Evolutionary conservation across 2,888 invertebrate species (phyloP).

Genomic region (Parasteatoda lunata): DNA sequence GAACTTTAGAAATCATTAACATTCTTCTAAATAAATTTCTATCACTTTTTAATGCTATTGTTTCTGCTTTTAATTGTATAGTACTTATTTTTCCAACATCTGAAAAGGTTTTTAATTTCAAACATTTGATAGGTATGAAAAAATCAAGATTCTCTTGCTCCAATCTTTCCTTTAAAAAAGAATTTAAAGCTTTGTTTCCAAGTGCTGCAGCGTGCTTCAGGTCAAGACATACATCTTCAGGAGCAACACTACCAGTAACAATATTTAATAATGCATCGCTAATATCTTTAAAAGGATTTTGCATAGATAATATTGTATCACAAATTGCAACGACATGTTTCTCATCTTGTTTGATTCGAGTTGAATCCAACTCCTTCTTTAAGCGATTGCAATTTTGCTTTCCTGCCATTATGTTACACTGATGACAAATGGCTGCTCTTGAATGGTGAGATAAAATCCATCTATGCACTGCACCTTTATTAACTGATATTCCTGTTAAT

Average conservation of each 20-base stretch:
- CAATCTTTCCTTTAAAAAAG: conserved; percentile 1
- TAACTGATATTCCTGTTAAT: neutral
- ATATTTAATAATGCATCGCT: neutral
- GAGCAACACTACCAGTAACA: neutral
- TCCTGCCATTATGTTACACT: neutral
- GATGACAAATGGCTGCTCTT: neutral
- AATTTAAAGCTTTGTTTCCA: neutral
- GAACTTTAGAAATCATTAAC: neutral
- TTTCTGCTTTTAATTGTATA: neutral
- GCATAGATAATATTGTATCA: neutral
- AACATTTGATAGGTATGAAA: conserved; percentile 1
- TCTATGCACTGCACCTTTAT: conserved; percentile 8
- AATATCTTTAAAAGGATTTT: neutral
- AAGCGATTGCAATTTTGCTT: neutral
- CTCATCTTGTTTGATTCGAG: neutral
- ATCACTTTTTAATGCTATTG: neutral
- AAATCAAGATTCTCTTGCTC: neutral
- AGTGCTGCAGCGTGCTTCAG: neutral
- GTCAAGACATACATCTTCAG: neutral
- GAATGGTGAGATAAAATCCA: conserved; percentile 6
- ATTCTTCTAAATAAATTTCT: neutral
- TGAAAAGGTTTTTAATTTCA: neutral
- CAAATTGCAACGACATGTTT: neutral
- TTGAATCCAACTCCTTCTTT: neutral
- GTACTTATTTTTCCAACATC: neutral